These are phyloP conservation scores for Gallinago stenura DNA, from an alignment of 2,797 vertebrate genomes.

Conservation along the genomic window DNA sequence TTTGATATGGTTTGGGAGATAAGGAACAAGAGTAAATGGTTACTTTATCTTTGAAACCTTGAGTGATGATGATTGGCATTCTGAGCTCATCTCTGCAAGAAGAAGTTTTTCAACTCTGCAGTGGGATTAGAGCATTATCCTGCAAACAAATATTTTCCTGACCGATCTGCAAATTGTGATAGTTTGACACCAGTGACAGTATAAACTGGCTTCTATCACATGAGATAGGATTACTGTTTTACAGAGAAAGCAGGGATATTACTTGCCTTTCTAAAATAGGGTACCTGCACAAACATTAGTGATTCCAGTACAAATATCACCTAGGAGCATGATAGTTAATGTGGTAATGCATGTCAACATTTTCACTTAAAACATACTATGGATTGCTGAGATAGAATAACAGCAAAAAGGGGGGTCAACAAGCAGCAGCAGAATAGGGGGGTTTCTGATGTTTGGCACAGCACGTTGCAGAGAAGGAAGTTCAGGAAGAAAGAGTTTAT, in stretches of 20 bases:
- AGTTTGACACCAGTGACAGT: not conserved
- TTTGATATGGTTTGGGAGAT: not conserved
- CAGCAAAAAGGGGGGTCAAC: not conserved
- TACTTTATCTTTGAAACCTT: not conserved
- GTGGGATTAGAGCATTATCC: not conserved
- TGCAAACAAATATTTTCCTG: not conserved
- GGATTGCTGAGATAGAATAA: not conserved
- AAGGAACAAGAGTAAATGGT: not conserved
- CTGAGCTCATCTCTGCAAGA: not conserved
- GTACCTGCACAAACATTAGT: not conserved
- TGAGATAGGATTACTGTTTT: not conserved
- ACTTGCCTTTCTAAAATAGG: not conserved
- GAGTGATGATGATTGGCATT: not conserved
- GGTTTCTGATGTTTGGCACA: not conserved
- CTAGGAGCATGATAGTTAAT: not conserved
- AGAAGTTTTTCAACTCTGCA: not conserved
- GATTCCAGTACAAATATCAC: not conserved
- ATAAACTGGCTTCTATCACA: not conserved
- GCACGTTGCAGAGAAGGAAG: not conserved
- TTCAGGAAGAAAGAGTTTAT: not conserved
- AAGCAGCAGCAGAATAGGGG: not conserved
- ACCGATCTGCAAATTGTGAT: not conserved
- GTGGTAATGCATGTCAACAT: not conserved
- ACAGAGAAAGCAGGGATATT: not conserved
- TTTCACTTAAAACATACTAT: not conserved